Evolutionary conservation across 2,113 vertebrate species (phyloP), one percentile per base, ranked within the genome.

Genomic region (Poicephalus gulielmi): DNA sequence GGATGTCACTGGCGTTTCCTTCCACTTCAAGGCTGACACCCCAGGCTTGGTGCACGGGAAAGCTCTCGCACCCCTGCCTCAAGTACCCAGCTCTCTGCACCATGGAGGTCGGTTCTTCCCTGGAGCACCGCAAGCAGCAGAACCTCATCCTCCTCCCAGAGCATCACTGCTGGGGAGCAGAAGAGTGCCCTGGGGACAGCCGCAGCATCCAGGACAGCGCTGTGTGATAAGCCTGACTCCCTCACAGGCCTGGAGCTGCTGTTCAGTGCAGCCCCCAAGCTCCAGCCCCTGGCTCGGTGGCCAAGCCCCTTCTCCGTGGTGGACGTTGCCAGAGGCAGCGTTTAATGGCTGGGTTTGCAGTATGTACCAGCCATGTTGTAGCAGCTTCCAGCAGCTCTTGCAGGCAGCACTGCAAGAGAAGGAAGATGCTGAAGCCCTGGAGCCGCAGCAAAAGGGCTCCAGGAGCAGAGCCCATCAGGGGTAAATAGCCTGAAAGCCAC

Each of bases 331-430:
- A 93, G 91, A 83, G 96, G 39, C 95, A 92, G 92, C 11, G 4
- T 92, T 92, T 53, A 86, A 70, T 47, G 17, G 8, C 83, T 94
- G 2, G 23, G 41, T 81, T 93, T 85, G 91, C 95, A 64, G 92
- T 90, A 44, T 44, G 73, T 66, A 84, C 89, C 92, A 90, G 91
- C 96, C 96, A 97, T 96, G 94, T 92, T 96, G 94, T 88, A 97
- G 64, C 88, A 83, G 94, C 73, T 94, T 80, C 70, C 78, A 96
- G 86, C 93, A 95, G 94, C 88, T 92, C 86, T 76, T 7, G 2
- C 89, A 95, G 84, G 71, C 92, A 93, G 87, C 1, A 15, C 93
- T 92, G 92, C 90, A 91, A 93, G 39, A 67, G 52, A 20, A 92
- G 83, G 62, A 2, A 25, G 95, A 80, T 84, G 73, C 86, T 4